Conservation (phyloP, 2,113 vertebrate species). For the Psettodes erumei region DNA sequence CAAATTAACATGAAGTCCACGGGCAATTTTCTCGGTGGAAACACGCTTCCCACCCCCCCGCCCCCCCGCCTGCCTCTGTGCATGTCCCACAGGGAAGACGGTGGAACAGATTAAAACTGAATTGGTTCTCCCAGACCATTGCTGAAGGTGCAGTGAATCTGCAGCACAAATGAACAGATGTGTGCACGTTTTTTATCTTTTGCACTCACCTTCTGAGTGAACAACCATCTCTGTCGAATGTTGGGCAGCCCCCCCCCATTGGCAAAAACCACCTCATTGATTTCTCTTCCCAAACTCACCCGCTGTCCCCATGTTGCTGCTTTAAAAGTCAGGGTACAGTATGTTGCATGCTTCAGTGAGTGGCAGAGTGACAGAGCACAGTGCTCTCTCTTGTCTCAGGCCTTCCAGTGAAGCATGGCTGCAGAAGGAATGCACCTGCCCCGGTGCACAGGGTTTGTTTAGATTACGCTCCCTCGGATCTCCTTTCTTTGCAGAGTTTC, state of each 20-base stretch:
- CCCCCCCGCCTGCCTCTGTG: neutral
- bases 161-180: neutral
- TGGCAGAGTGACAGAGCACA: constrained; percentile 14
- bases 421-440: constrained; percentile 25
- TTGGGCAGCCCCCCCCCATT: neutral
- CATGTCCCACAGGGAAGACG: neutral
- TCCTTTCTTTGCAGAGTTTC: constrained; percentile 1
- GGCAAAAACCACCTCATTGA: constrained; percentile 21
- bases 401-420: neutral
- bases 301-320: neutral
- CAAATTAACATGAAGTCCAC: neutral
- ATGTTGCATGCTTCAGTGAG: neutral
- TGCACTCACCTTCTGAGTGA: neutral
- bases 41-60: neutral
- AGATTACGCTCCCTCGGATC: neutral
- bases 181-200: constrained; percentile 20
- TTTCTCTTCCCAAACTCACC: constrained; percentile 26
- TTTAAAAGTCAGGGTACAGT: constrained; percentile 28
- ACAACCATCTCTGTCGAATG: constrained; percentile 3
- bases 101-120: constrained; percentile 5
- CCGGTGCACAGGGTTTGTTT: neutral
- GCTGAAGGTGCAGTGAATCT: neutral
- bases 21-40: neutral
- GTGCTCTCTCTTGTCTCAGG: constrained; percentile 12
- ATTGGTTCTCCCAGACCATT: neutral